phyloP scores from a whole-genome alignment of 2,888 invertebrate species.

The Drosophila neonasuta region DNA sequence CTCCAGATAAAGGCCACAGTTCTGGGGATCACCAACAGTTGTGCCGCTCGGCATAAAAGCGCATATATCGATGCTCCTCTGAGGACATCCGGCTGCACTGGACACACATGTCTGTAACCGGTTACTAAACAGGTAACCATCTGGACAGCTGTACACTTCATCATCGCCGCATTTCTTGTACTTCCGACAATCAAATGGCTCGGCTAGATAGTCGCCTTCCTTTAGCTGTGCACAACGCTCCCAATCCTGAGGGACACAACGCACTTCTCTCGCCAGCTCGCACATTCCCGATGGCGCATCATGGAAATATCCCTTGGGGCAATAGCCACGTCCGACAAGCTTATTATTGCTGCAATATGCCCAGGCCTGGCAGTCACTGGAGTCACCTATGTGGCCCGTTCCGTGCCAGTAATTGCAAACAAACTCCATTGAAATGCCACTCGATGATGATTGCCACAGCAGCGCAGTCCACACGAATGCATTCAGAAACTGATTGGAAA shows the following conservation, averaged over 20 bases:
- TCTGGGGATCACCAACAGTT: slow-evolving; percentile 36
- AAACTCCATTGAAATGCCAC: slow-evolving; percentile 30
- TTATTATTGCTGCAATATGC: slow-evolving; percentile 44
- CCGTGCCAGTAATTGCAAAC: slow-evolving; percentile 43
- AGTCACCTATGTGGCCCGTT: slow-evolving; percentile 46
- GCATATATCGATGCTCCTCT: slow-evolving; percentile 36
- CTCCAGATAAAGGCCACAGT: slow-evolving; percentile 36
- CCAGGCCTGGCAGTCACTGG: slow-evolving; percentile 47
- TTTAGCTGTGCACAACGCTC: slow-evolving; percentile 34
- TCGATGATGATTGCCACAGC: neutral
- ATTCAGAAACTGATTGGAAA: slow-evolving; percentile 14
- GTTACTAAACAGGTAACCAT: slow-evolving; percentile 35
- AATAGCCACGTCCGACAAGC: slow-evolving; percentile 24
- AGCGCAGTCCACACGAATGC: slow-evolving; percentile 10
- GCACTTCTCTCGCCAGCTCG: neutral
- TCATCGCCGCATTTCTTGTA: slow-evolving; percentile 33
- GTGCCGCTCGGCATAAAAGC: slow-evolving; percentile 27
- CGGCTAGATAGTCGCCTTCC: slow-evolving; percentile 34
- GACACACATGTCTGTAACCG: slow-evolving; percentile 37
- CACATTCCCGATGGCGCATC: slow-evolving; percentile 44
- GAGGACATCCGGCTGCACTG: slow-evolving; percentile 42
- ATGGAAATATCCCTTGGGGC: slow-evolving; percentile 23
- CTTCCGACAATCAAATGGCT: slow-evolving; percentile 38
- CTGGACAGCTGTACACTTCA: slow-evolving; percentile 23
- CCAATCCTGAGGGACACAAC: slow-evolving; percentile 31